phyloP scores from a whole-genome alignment of 2,797 vertebrate genomes.

The Cryptoprocta ferox region DNA sequence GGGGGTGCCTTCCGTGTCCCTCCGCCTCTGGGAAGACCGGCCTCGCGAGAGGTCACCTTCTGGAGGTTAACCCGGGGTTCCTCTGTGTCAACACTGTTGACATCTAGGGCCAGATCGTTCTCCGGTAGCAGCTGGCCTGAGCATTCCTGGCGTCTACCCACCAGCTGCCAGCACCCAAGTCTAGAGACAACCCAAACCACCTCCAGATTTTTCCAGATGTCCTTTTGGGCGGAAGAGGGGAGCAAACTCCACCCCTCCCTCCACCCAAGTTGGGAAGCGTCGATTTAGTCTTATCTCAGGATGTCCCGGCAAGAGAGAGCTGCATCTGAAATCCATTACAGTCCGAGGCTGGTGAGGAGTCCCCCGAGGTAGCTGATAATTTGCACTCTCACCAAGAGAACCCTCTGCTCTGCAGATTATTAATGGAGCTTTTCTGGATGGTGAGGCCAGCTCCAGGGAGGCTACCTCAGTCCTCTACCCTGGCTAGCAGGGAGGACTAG shows the following conservation, averaged over 20 bases:
- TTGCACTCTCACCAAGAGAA: neutral
- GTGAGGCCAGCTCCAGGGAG: neutral
- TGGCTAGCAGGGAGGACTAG: neutral
- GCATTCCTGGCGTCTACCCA: neutral
- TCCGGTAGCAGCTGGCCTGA: no score
- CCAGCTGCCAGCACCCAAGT: neutral
- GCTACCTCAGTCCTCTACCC: neutral
- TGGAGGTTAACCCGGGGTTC: neutral
- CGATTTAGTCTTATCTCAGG: neutral
- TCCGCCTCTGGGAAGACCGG: neutral
- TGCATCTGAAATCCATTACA: neutral
- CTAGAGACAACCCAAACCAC: neutral
- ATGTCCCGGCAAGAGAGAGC: neutral
- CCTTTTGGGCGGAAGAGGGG: fast-evolving
- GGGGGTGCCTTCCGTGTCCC: neutral
- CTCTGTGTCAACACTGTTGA: neutral
- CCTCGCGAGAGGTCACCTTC: neutral
- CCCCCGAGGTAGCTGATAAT: neutral
- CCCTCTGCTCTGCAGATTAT: neutral
- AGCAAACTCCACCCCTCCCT: neutral
- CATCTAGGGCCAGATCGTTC: no score
- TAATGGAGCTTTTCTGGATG: neutral
- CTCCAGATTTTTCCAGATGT: neutral
- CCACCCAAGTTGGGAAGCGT: neutral
- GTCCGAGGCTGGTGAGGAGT: neutral